phyloP scores from a whole-genome alignment of 92 coral and sea anemone species.

The Parazoanthus swiftii region DNA sequence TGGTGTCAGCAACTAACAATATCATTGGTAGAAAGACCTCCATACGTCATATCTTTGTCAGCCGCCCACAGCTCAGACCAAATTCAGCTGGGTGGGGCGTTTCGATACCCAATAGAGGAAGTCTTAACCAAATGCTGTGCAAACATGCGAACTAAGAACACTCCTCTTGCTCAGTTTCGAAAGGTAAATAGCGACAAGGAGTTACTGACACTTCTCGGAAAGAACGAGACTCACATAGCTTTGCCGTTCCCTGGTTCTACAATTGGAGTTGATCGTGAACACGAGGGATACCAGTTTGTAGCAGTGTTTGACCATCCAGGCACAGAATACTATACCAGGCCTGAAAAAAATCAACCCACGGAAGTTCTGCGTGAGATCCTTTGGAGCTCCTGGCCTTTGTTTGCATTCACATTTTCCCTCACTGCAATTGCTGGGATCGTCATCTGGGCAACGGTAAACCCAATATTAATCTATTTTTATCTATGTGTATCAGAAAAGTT shows the following conservation, averaged over 20 bases:
- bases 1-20: constrained; percentile 37
- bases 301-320: constrained; percentile 33
- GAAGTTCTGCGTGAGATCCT: background rate
- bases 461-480: too few relatives aligned
- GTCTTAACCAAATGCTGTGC: constrained; percentile 22
- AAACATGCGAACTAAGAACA: background rate
- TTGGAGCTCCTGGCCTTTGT: constrained; percentile 37
- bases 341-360: background rate
- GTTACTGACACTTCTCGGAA: background rate
- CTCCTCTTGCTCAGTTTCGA: background rate
- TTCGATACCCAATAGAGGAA: constrained; percentile 20
- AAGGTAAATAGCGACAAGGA: constrained; percentile 20
- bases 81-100: constrained; percentile 15
- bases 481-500: too few relatives aligned
- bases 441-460: constrained; percentile 37
- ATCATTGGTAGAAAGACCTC: constrained; percentile 29
- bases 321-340: constrained; percentile 15
- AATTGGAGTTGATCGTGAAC: background rate
- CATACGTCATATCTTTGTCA: constrained; percentile 9
- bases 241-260: constrained; percentile 9
- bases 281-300: background rate
- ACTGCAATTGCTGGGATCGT: constrained; percentile 35
- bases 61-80: background rate
- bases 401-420: constrained; percentile 32
- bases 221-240: constrained; percentile 31